Base-by-base conservation (phyloP, 2,888 invertebrate genomes). In the Heliconius cydno region DNA sequence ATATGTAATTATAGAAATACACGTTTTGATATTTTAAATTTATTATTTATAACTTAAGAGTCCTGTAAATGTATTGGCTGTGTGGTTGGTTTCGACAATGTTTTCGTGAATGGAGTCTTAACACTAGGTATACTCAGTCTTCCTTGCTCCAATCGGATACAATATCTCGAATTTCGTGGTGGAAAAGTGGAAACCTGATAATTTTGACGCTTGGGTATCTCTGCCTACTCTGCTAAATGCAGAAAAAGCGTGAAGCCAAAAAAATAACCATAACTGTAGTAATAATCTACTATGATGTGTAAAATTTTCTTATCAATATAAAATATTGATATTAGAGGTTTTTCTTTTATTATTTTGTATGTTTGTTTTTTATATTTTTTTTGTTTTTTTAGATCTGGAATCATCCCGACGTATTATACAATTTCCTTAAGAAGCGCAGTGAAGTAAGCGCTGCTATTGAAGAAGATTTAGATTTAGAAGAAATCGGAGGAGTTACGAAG, bases 371-470 rank as follows among this genome's bases (percentile, higher is more conserved):
- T 10, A 38, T 38, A 52, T 52, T 7, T 28, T 22, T 30, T 79
- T 10, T 71, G 19, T 5, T 30, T 25, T 79, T 34, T 80, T 86
- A 96, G 96, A 98, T 98, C 85, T 98, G 98, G 98, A 98, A 98
- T 90, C 98, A 98, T 92, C 98, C 98, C 0, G 98, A 98, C 90
- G 98, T 98, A 28, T 90, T 98, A 46, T 98, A 98, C 89, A 97
- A 98, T 88, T 98, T 98, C 88, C 91, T 98, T 79, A 97, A 97
- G 87, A 98, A 98, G 89, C 96, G 97, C 71, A 97, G 96, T 82
- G 97, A 97, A 86, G 97, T 97, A 38, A 97, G 97, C 84, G 97
- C 97, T 38, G 96, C 96, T 6, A 91, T 95, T 57, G 96, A 96
- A 86, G 95, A 96, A 86, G 98, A 98, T 91, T 95, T 98, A 84